phyloP scores from a whole-genome alignment of 2,888 invertebrate genomes.

The Thymelicus acteon region DNA sequence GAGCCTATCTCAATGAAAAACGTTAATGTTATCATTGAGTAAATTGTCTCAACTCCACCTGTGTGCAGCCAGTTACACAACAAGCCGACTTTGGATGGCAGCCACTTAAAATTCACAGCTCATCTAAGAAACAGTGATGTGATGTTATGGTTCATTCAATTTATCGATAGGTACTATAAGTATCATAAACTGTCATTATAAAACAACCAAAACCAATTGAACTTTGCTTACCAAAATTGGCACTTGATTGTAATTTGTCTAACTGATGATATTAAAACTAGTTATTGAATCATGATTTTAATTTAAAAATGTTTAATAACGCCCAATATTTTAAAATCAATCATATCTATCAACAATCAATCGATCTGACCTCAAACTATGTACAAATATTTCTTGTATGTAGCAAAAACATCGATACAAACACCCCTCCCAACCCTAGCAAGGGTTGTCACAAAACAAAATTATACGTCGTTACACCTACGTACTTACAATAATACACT shows the following conservation, averaged over 20 bases:
- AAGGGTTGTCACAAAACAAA: conserved; percentile 76
- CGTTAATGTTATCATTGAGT: conserved; percentile 25
- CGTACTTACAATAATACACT: conserved; percentile 76
- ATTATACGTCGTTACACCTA: conserved; percentile 77
- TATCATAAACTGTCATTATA: neutral
- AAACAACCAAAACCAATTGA: neutral
- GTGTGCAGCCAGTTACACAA: conserved; percentile 45
- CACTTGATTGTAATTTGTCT: too few species aligned
- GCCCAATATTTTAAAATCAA: too few species aligned
- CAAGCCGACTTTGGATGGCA: conserved; percentile 59
- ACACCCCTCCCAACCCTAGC: conserved; percentile 55
- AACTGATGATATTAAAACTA: too few species aligned
- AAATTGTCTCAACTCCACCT: conserved; percentile 50
- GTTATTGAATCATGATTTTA: too few species aligned
- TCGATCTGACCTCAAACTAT: too few species aligned
- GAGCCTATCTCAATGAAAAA: conserved; percentile 15
- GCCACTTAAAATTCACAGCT: conserved; percentile 55
- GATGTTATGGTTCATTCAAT: neutral
- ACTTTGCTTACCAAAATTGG: too few species aligned
- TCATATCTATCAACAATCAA: too few species aligned
- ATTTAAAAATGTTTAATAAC: too few species aligned
- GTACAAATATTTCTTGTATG: neutral
- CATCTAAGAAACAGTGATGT: conserved; percentile 26
- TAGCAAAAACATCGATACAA: conserved; percentile 3
- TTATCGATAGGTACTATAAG: conserved; percentile 9